Evolutionary conservation across 1,140 invertebrate genomes (phyloP).

Genomic region (Cyclargus thomasi): DNA sequence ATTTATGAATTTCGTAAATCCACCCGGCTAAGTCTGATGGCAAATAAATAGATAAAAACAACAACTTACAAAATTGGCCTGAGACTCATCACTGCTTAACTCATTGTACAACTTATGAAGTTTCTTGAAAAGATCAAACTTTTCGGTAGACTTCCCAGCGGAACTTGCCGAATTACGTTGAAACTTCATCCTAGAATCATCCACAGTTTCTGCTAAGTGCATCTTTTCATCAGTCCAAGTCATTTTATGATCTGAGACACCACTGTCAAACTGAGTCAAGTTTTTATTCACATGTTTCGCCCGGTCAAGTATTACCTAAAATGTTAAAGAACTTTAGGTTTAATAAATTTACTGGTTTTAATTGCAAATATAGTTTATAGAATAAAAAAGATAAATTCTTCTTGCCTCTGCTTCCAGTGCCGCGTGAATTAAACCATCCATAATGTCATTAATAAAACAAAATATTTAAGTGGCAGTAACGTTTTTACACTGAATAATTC

Average conservation of each 20-base stretch:
- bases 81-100: conserved; percentile 68
- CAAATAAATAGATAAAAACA: conserved; percentile 16
- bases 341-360: neutral
- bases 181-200: conserved; percentile 67
- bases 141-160: conserved; percentile 55
- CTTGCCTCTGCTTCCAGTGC: conserved; percentile 74
- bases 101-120: conserved; percentile 76
- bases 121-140: conserved; percentile 78
- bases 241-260: conserved; percentile 70
- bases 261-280: conserved; percentile 63
- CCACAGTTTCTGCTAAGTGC: conserved; percentile 64
- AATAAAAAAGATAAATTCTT: conserved; percentile 51
- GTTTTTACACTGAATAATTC: conserved; percentile 64
- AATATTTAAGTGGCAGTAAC: conserved; percentile 63
- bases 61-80: conserved; percentile 68
- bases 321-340: conserved; percentile 28
- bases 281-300: conserved; percentile 69
- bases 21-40: too few species aligned
- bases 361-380: conserved; percentile 23
- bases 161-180: conserved; percentile 60
- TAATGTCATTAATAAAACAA: conserved; percentile 72
- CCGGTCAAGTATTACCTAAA: conserved; percentile 67
- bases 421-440: conserved; percentile 76
- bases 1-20: too few species aligned
- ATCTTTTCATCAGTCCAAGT: conserved; percentile 72